phyloP scores from a whole-genome alignment of 2,797 vertebrate genomes.

The Dendrocincla fuliginosa region DNA sequence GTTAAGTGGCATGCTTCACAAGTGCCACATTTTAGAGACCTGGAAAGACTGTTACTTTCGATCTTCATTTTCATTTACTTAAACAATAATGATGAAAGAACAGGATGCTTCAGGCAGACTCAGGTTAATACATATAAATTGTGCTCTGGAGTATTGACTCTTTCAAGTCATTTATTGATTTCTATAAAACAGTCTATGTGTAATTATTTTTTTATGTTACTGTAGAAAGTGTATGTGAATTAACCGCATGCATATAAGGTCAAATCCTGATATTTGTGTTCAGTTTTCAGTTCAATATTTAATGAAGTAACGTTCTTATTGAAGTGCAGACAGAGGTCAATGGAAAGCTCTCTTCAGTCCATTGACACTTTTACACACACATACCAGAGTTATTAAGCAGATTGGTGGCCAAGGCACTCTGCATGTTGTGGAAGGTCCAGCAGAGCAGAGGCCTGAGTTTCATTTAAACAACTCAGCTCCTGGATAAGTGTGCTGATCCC shows the following conservation, averaged over 20 bases:
- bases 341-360: not conserved
- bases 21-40: not conserved
- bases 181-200: not conserved
- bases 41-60: not conserved
- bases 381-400: not conserved
- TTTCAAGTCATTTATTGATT: conserved; percentile 16
- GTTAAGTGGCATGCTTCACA: not conserved
- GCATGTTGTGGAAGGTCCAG: not conserved
- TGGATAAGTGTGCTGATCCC: not conserved
- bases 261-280: not conserved
- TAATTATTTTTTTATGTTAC: not conserved
- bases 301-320: not conserved
- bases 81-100: conserved; percentile 2
- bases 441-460: not conserved
- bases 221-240: not conserved
- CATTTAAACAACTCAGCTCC: not conserved
- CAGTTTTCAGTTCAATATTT: not conserved
- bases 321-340: not conserved
- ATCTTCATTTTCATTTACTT: conserved; percentile 16
- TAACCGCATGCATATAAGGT: not conserved
- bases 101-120: not conserved
- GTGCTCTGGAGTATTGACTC: not conserved
- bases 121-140: not conserved
- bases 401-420: not conserved
- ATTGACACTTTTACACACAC: not conserved